A percentile compares a stretch with the other conserved stretches of the same genome.
These are phyloP conservation scores for Drosophila meridiana DNA, from an alignment of 2,888 invertebrate genomes.

Conservation along the genomic window DNA sequence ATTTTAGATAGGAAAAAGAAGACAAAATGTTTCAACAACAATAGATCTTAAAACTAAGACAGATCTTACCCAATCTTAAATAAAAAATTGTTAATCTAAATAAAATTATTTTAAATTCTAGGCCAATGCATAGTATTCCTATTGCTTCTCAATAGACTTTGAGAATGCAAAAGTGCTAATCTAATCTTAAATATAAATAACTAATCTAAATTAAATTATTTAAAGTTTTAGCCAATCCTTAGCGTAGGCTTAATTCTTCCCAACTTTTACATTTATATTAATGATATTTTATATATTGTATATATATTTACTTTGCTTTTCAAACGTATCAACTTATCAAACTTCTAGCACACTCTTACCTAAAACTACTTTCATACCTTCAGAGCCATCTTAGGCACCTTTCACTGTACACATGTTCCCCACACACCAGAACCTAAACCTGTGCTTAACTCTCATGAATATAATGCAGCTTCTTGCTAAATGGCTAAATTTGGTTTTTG, in stretches of 20 bases:
- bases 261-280: no score
- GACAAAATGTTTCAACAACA: not conserved
- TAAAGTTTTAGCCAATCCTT: no score
- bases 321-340: not conserved
- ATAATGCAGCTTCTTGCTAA: constrained; percentile 39
- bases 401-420: constrained; percentile 21
- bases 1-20: not conserved
- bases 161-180: not conserved
- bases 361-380: not conserved
- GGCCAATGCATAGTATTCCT: not conserved
- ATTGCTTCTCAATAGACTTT: not conserved
- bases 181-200: no score
- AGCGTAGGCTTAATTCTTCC: no score
- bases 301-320: not conserved
- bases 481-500: constrained; percentile 41
- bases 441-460: constrained; percentile 8
- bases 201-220: no score
- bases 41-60: not conserved
- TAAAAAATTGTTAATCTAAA: no score
- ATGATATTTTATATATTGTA: not conserved
- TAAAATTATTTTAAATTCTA: no score
- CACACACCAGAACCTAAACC: not conserved
- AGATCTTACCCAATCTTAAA: not conserved
- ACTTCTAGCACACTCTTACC: no score
- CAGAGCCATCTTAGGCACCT: constrained; percentile 28